phyloP scores from a whole-genome alignment of 2,113 vertebrate species.

The Mesitornis unicolor region DNA sequence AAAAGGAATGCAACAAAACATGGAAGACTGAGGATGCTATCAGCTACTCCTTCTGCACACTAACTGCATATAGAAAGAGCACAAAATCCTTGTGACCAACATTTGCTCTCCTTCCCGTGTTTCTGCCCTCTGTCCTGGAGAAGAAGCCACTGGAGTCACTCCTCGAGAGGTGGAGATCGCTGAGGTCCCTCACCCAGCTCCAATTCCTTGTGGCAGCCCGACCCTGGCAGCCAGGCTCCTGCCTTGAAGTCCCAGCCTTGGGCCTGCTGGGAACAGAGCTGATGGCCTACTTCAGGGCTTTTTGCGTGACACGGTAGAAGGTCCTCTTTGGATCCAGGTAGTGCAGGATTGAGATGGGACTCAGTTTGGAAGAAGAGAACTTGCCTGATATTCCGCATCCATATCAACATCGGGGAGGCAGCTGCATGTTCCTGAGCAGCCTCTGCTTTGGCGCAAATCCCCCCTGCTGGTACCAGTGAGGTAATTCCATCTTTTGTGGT shows the following conservation, averaged over 20 bases:
- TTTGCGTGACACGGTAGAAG: neutral
- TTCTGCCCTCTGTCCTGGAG: neutral
- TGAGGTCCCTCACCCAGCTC: neutral
- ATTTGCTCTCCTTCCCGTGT: neutral
- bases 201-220: neutral
- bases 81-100: neutral
- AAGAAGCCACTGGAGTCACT: neutral
- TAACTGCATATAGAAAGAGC: neutral
- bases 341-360: fast-evolving
- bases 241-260: neutral
- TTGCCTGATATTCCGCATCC: fast-evolving
- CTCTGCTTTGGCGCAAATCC: neutral
- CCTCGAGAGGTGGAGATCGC: neutral
- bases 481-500: neutral
- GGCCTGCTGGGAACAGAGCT: neutral
- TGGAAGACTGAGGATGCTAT: neutral
- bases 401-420: neutral
- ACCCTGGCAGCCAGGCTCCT: neutral
- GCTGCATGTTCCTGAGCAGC: neutral
- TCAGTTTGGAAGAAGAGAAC: neutral
- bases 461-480: neutral
- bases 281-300: too few relatives aligned
- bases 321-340: neutral
- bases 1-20: neutral
- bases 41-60: fast-evolving